phyloP scores from a whole-genome alignment of 2,797 vertebrate species.

The Sebastes taczanowskii region DNA sequence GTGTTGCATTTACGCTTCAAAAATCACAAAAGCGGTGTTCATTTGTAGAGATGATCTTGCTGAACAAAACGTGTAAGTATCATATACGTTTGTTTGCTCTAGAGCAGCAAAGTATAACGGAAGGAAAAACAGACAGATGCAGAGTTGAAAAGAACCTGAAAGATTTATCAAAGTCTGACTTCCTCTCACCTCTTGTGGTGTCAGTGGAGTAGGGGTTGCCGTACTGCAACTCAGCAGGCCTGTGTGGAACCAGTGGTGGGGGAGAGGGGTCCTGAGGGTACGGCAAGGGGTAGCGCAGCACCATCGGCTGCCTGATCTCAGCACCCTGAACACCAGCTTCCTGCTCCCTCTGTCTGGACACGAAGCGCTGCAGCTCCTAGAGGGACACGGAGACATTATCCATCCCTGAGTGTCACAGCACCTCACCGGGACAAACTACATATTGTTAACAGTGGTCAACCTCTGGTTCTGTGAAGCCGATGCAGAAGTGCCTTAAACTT shows the following conservation, averaged over 20 bases:
- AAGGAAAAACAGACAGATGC: neutral
- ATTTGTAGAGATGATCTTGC: too few species aligned
- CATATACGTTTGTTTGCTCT: too few species aligned
- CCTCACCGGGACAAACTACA: neutral
- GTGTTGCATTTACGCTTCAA: too few species aligned
- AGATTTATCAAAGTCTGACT: accelerated
- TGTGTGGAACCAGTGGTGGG: constrained; percentile 84
- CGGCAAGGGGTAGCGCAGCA: constrained; percentile 85
- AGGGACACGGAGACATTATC: neutral
- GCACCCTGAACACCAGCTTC: constrained; percentile 77
- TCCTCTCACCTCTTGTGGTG: constrained; percentile 81
- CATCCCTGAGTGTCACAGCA: neutral
- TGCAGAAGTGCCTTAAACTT: too few species aligned
- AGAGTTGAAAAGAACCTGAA: too few species aligned
- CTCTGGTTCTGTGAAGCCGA: too few species aligned
- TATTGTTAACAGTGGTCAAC: neutral
- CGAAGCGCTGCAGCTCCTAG: constrained; percentile 86
- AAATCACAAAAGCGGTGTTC: too few species aligned
- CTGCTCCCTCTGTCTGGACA: constrained; percentile 81
- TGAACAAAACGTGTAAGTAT: too few species aligned
- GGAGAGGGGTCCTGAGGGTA: constrained; percentile 87
- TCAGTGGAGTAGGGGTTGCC: constrained; percentile 92
- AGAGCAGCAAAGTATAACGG: too few species aligned
- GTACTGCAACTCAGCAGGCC: constrained; percentile 90
- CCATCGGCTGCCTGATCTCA: constrained; percentile 73